Conservation (phyloP, 1,140 invertebrate species). For the Bombus affinis region DNA sequence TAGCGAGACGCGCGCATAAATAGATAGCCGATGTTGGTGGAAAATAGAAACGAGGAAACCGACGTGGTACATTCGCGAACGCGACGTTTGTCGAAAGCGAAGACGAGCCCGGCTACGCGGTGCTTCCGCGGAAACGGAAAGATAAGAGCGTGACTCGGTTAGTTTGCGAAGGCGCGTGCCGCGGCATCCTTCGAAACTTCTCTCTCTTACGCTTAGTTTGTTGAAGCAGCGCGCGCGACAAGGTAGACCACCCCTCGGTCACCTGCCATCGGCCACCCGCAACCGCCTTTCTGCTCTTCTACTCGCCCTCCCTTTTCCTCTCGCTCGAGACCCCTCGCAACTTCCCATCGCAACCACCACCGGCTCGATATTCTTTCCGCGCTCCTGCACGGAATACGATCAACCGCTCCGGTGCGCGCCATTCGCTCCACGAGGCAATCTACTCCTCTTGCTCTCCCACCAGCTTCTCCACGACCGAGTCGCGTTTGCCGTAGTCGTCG, state of each 20-base stretch:
- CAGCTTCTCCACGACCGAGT: too few relatives aligned
- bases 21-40: too few relatives aligned
- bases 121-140: not conserved
- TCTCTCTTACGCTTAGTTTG: not conserved
- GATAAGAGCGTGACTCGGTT: conserved; percentile 39
- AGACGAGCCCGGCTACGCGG: not conserved
- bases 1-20: too few relatives aligned
- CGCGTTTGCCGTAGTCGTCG: too few relatives aligned
- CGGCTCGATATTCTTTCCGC: conserved; percentile 67
- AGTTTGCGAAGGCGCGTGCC: conserved; percentile 59
- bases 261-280: not conserved
- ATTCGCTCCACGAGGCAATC: not conserved
- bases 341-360: not conserved
- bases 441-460: not conserved
- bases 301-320: not conserved
- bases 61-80: not conserved
- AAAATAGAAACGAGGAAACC: not conserved
- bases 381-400: conserved; percentile 58
- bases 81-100: not conserved
- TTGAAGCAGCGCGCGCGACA: conserved; percentile 46
- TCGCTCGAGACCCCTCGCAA: not conserved
- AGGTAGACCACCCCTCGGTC: conserved; percentile 12
- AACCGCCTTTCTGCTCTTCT: conserved; percentile 37
- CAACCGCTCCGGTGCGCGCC: conserved; percentile 48
- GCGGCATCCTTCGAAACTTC: conserved; percentile 38